Conservation (phyloP, 1,140 invertebrate genomes). For the Cyphomyrmex costatus region DNA sequence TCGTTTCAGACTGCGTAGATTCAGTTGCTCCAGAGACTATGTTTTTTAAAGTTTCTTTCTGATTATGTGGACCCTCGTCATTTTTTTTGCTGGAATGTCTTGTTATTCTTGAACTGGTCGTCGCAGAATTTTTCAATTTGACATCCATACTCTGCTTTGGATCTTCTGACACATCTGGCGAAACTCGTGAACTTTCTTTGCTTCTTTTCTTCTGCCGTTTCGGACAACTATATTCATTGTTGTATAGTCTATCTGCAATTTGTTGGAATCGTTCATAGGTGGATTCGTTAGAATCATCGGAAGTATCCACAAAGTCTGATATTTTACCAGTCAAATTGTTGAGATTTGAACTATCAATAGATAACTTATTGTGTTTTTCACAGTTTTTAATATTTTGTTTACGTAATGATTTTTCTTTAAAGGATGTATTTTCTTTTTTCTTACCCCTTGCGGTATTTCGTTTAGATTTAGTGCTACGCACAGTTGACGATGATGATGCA, state of each 20-base stretch:
- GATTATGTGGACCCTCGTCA: constrained; percentile 31
- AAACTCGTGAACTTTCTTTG: neutral
- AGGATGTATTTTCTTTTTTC: neutral
- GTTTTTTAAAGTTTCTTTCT: constrained; percentile 19
- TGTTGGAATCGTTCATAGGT: constrained; percentile 36
- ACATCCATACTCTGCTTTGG: neutral
- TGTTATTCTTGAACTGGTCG: neutral
- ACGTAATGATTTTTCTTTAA: neutral
- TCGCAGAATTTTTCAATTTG: neutral
- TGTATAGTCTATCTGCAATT: constrained; percentile 37
- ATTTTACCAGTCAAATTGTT: neutral
- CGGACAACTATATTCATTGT: neutral
- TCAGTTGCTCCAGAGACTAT: neutral
- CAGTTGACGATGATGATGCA: constrained; percentile 7
- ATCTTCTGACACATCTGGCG: neutral
- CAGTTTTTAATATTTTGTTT: neutral
- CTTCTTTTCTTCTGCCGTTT: neutral
- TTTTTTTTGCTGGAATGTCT: constrained; percentile 13
- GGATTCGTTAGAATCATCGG: constrained; percentile 20
- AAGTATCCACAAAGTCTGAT: neutral
- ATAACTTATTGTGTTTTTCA: neutral
- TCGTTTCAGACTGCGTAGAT: neutral
- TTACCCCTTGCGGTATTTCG: neutral
- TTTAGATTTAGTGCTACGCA: neutral
- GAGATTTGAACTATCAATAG: neutral